phyloP scores from a whole-genome alignment of 2,113 vertebrate genomes.

The Anarrhichthys ocellatus region DNA sequence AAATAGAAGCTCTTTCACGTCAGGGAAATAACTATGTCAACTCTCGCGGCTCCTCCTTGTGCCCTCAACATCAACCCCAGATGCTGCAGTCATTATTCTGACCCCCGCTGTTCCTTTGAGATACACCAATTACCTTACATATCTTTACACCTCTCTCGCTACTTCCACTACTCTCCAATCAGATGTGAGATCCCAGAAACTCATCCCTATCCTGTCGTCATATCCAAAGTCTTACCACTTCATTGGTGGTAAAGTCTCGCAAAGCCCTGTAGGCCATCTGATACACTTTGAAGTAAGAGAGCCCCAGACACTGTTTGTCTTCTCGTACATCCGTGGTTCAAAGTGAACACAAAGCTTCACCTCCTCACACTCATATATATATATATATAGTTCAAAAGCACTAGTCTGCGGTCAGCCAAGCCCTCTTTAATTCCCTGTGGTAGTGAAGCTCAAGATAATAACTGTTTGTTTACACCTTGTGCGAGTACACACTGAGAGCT shows the following conservation, averaged over 20 bases:
- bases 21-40: conserved; percentile 33
- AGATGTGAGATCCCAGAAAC: conserved; percentile 25
- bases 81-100: conserved; percentile 34
- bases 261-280: conserved; percentile 13
- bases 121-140: conserved; percentile 26
- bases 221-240: neutral
- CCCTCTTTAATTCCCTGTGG: conserved; percentile 22
- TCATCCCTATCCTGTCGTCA: neutral
- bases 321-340: neutral
- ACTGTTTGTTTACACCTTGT: conserved; percentile 30
- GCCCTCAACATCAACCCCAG: conserved; percentile 28
- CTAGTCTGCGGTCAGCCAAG: conserved; percentile 14
- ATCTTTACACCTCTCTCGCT: conserved; percentile 2
- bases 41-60: conserved; percentile 25
- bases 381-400: conserved; percentile 39
- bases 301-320: conserved; percentile 9
- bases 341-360: conserved; percentile 21
- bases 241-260: neutral
- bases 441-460: conserved; percentile 26
- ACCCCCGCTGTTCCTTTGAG: conserved; percentile 30
- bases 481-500: conserved; percentile 3
- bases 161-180: conserved; percentile 4
- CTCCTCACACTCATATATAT: neutral
- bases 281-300: conserved; percentile 27
- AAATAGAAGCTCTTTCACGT: conserved; percentile 38